These are phyloP conservation scores for Tursiops truncatus DNA, from an alignment of 2,113 vertebrate species.

Conservation along the genomic window DNA sequence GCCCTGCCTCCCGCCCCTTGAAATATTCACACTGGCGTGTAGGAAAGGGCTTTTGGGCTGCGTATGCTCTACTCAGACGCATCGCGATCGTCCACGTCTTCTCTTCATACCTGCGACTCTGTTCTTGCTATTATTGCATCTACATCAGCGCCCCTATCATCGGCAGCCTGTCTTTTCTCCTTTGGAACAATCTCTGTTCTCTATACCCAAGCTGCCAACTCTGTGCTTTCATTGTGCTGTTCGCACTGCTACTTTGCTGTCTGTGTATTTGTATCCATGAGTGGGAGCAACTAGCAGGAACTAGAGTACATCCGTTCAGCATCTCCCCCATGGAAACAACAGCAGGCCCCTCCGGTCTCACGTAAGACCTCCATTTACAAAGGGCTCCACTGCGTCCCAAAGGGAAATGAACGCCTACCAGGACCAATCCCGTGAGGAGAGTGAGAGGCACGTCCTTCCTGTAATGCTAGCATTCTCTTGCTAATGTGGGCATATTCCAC, in stretches of 20 bases:
- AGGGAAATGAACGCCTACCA: no score
- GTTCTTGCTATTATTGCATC: neutral
- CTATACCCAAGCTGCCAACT: neutral
- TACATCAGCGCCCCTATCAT: neutral
- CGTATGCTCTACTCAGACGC: neutral
- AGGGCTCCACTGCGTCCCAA: neutral
- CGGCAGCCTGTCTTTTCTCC: slow-evolving; percentile 32
- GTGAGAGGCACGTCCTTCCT: neutral
- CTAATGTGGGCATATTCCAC: neutral
- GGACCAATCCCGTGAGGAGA: neutral
- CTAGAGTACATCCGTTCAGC: neutral
- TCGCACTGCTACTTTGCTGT: neutral
- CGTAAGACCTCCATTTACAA: neutral
- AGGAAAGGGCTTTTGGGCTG: neutral
- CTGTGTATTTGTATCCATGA: neutral
- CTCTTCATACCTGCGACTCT: neutral
- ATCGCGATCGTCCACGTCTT: neutral
- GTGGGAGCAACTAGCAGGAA: neutral
- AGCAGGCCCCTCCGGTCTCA: neutral
- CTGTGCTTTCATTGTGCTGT: neutral
- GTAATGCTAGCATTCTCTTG: neutral
- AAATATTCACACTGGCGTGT: neutral
- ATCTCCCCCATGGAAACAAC: neutral
- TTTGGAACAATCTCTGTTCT: slow-evolving; percentile 37
- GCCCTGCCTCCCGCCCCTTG: neutral